Evolutionary conservation across 2,113 vertebrate species (phyloP).

Genomic region (Phaethon lepturus): DNA sequence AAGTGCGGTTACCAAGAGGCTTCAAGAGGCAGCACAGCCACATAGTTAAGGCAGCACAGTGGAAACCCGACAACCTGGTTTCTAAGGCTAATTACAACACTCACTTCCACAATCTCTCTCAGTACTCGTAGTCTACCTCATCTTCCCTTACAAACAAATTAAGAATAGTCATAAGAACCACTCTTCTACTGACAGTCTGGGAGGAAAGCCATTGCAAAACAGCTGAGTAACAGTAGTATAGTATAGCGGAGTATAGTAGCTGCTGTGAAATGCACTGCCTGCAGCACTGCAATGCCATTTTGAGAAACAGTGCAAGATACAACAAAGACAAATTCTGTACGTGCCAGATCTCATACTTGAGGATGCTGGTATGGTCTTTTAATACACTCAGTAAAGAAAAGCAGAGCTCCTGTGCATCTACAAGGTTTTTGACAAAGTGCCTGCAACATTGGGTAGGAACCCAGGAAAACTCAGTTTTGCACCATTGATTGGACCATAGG

Average conservation of each 20-base stretch:
- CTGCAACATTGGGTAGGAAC: background rate
- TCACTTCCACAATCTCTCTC: background rate
- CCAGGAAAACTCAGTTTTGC: background rate
- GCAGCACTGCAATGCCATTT: background rate
- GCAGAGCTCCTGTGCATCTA: background rate
- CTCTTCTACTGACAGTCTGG: too few species aligned
- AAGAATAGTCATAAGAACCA: background rate
- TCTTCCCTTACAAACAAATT: background rate
- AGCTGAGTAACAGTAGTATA: fast-evolving
- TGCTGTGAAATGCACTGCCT: background rate
- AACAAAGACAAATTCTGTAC: fast-evolving
- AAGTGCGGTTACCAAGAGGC: background rate
- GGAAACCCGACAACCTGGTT: background rate
- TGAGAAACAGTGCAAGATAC: background rate
- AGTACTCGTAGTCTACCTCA: background rate
- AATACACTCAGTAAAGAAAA: background rate
- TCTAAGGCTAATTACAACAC: background rate
- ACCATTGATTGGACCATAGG: background rate
- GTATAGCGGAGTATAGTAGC: background rate
- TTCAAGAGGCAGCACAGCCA: background rate
- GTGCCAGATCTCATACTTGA: background rate
- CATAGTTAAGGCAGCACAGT: background rate
- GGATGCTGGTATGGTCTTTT: background rate
- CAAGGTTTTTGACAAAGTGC: background rate
- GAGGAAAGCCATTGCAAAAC: fast-evolving